Percentiles rank a stretch among this genome's conserved stretches.
phyloP scores from a whole-genome alignment of 2,113 vertebrate species.

The Psammodynastes pulverulentus region DNA sequence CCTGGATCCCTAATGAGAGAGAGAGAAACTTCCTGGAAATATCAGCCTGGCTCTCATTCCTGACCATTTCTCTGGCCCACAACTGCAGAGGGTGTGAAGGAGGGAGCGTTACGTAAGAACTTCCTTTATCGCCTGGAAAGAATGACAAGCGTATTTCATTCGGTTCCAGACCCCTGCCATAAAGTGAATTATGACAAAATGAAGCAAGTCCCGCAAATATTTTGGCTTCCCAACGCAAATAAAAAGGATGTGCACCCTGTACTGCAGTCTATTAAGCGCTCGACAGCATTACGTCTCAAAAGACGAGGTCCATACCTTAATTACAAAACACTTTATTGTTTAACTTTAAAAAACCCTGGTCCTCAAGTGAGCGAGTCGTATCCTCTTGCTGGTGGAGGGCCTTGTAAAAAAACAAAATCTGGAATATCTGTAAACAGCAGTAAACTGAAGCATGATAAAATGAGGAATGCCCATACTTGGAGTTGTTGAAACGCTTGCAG shows the following conservation, averaged over 20 bases:
- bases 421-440: too few species aligned
- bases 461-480: too few species aligned
- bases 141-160: not conserved
- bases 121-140: not conserved
- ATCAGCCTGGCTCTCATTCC: not conserved
- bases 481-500: not conserved
- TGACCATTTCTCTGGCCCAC: not conserved
- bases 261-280: not conserved
- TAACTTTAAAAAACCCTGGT: too few species aligned
- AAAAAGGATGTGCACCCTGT: not conserved
- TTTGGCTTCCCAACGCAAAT: not conserved
- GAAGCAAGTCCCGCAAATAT: not conserved
- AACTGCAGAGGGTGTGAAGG: not conserved
- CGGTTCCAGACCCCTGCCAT: not conserved
- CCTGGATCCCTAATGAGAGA: not conserved
- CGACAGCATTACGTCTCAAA: not conserved
- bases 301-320: too few species aligned
- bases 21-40: not conserved
- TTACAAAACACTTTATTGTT: too few species aligned
- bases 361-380: too few species aligned
- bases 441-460: too few species aligned
- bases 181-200: not conserved
- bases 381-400: too few species aligned
- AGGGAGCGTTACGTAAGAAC: not conserved
- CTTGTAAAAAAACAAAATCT: too few species aligned